Evolutionary conservation across 2,113 vertebrate species (phyloP).

Genomic region (Aegotheles bennettii): DNA sequence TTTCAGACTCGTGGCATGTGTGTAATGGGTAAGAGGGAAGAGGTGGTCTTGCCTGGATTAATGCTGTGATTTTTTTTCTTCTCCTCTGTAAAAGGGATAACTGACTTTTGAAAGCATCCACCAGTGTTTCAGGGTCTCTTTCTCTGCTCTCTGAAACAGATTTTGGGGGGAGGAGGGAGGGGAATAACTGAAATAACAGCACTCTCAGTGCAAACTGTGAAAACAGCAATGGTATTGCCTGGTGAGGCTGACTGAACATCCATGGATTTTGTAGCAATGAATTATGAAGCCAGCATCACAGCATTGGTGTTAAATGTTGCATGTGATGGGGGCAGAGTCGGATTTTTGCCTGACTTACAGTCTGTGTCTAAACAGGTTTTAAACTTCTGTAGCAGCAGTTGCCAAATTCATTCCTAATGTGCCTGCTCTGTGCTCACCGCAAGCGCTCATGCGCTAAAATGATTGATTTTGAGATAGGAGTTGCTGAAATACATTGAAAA

Average conservation of each 20-base stretch:
- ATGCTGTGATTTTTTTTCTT: not conserved
- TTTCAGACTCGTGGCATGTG: not conserved
- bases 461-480: not conserved
- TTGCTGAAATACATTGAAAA: not conserved
- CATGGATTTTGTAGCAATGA: constrained; percentile 21
- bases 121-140: not conserved
- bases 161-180: not conserved
- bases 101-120: not conserved
- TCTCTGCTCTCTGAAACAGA: not conserved
- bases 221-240: not conserved
- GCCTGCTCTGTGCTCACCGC: not conserved
- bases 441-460: not conserved
- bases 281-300: not conserved
- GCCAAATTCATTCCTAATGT: not conserved
- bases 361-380: not conserved
- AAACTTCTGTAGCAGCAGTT: not conserved
- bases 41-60: not conserved
- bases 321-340: not conserved
- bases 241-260: constrained; percentile 8
- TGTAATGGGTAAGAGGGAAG: not conserved
- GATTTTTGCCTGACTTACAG: not conserved
- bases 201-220: not conserved
- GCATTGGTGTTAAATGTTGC: constrained; percentile 29
- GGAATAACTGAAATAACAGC: not conserved
- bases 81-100: not conserved